Conservation (phyloP, 1,140 invertebrate species). For the Pogonus chalceus region DNA sequence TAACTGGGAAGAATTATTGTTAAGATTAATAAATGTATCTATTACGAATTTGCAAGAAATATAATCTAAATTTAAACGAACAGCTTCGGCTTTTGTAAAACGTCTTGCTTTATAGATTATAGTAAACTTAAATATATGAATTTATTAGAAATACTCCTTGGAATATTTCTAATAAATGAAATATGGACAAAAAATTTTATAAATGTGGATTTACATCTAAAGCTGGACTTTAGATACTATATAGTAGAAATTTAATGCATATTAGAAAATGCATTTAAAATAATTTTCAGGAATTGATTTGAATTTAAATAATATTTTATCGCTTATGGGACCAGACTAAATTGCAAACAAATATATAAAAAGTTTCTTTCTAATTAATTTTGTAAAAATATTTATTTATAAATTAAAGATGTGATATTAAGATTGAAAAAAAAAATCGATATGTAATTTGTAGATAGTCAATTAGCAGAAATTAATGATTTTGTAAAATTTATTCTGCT, state of each 20-base stretch:
- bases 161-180: too few relatives aligned
- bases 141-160: background rate
- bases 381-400: background rate
- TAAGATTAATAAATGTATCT: too few relatives aligned
- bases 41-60: background rate
- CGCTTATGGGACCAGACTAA: slow-evolving; percentile 4
- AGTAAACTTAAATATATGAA: background rate
- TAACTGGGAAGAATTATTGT: too few relatives aligned
- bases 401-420: background rate
- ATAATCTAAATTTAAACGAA: background rate
- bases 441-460: background rate
- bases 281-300: too few relatives aligned
- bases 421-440: background rate
- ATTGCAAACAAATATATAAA: background rate
- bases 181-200: background rate
- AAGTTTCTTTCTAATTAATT: background rate
- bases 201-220: slow-evolving; percentile 3
- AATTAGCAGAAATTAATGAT: background rate
- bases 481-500: background rate
- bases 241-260: too few relatives aligned
- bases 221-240: slow-evolving; percentile 3
- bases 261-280: too few relatives aligned
- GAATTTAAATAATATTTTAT: too few relatives aligned
- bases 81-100: slow-evolving; percentile 2
- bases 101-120: background rate